These are phyloP conservation scores for Mnemiopsis leidyi DNA, from an alignment of 37 sponge, comb jelly and placozoan genomes.

Conservation along the genomic window DNA sequence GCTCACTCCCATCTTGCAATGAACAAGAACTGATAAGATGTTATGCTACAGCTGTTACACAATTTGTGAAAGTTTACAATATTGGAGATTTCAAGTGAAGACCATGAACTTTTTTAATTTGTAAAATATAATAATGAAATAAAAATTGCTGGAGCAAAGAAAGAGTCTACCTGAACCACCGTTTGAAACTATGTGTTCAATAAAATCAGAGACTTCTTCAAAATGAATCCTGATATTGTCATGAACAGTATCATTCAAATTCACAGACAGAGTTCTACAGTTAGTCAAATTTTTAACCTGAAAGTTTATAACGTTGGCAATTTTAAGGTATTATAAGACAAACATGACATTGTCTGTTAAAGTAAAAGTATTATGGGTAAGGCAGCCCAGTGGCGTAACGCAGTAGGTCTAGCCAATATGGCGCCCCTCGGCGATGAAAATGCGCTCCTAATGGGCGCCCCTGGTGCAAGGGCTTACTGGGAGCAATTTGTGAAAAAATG, in stretches of 20 bases:
- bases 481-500: too few species aligned
- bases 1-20: slow-evolving; percentile 76
- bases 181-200: background rate
- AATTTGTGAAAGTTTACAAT: background rate
- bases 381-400: too few species aligned
- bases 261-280: background rate
- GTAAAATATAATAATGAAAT: background rate
- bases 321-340: background rate
- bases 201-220: background rate
- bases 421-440: too few species aligned
- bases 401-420: too few species aligned
- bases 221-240: background rate
- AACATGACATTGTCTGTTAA: background rate
- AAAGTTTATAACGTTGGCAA: background rate
- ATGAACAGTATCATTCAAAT: background rate
- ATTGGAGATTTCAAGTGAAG: too few species aligned
- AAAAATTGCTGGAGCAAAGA: background rate
- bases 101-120: too few species aligned
- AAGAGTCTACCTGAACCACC: slow-evolving; percentile 15
- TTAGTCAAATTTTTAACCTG: background rate
- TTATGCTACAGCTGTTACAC: background rate
- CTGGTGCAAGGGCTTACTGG: too few species aligned
- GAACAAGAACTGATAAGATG: slow-evolving; percentile 66
- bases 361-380: too few species aligned
- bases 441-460: too few species aligned